Evolutionary conservation across 2,797 vertebrate species (phyloP).

Genomic region (Urophycis tenuis): DNA sequence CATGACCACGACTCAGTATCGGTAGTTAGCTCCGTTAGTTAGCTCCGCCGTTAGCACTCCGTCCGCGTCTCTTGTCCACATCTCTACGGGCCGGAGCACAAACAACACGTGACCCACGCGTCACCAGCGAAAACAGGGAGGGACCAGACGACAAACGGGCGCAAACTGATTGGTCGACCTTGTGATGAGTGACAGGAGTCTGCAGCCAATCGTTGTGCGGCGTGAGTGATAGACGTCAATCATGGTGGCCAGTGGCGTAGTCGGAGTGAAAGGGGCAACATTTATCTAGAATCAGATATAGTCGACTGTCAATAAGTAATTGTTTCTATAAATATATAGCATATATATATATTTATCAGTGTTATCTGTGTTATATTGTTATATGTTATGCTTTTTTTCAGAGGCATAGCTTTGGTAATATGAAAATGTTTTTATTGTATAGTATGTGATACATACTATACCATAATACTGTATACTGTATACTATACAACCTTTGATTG

Average conservation of each 20-base stretch:
- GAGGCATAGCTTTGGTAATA: neutral
- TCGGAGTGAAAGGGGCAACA: conserved; percentile 37
- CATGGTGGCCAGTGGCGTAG: conserved; percentile 42
- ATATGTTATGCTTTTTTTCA: neutral
- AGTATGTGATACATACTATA: too few species aligned
- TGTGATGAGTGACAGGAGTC: rapidly evolving
- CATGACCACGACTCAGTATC: conserved; percentile 61
- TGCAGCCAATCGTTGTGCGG: conserved; percentile 32
- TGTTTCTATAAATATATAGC: neutral
- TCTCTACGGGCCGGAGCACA: conserved; percentile 78
- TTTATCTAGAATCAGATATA: conserved; percentile 35
- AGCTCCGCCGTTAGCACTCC: conserved; percentile 62
- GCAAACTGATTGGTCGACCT: conserved; percentile 42
- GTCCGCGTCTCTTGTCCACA: conserved; percentile 65
- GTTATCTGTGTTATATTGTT: neutral
- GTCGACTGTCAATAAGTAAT: neutral
- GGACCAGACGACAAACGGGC: conserved; percentile 12
- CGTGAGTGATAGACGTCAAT: conserved; percentile 50
- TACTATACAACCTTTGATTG: too few species aligned
- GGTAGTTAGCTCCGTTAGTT: conserved; percentile 59
- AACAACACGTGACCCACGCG: conserved; percentile 86
- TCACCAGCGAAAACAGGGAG: conserved; percentile 64
- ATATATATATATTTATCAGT: neutral
- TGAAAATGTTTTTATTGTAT: neutral
- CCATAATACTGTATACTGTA: too few species aligned